These are phyloP conservation scores for Sebastes melanostomus DNA, from an alignment of 2,797 vertebrate species.

Conservation along the genomic window DNA sequence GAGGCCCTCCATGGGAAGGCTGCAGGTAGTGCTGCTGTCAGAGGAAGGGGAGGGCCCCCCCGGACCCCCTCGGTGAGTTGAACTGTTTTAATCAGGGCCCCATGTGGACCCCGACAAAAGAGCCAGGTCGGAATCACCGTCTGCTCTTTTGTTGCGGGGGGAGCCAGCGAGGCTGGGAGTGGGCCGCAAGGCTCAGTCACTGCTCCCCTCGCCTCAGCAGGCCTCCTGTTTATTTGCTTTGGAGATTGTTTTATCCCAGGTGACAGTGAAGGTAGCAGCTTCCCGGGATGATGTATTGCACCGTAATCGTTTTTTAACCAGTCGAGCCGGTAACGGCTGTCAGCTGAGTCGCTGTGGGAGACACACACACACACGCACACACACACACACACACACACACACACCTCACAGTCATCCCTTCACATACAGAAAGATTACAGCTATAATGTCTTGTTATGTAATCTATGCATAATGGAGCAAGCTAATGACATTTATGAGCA, in stretches of 20 bases:
- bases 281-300: slow-evolving; percentile 48
- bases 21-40: slow-evolving; percentile 55
- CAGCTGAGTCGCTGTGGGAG: neutral
- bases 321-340: neutral
- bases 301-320: slow-evolving; percentile 22
- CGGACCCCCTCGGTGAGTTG: slow-evolving; percentile 65
- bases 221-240: slow-evolving; percentile 71
- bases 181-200: slow-evolving; percentile 17
- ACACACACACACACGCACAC: neutral
- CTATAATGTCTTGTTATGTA: neutral
- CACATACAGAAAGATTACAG: neutral
- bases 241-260: slow-evolving; percentile 69
- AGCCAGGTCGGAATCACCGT: slow-evolving; percentile 73
- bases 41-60: slow-evolving; percentile 29
- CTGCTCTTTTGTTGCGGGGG: slow-evolving; percentile 81
- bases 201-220: slow-evolving; percentile 61
- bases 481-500: neutral
- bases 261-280: slow-evolving; percentile 65
- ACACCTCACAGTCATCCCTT: neutral
- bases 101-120: slow-evolving; percentile 80
- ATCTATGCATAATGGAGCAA: neutral
- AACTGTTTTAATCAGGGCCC: slow-evolving; percentile 79
- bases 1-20: slow-evolving; percentile 34
- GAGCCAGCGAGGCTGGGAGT: slow-evolving; percentile 74
- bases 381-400: neutral